Conservation (phyloP, 2,797 vertebrate genomes). For the Characodon lateralis region DNA sequence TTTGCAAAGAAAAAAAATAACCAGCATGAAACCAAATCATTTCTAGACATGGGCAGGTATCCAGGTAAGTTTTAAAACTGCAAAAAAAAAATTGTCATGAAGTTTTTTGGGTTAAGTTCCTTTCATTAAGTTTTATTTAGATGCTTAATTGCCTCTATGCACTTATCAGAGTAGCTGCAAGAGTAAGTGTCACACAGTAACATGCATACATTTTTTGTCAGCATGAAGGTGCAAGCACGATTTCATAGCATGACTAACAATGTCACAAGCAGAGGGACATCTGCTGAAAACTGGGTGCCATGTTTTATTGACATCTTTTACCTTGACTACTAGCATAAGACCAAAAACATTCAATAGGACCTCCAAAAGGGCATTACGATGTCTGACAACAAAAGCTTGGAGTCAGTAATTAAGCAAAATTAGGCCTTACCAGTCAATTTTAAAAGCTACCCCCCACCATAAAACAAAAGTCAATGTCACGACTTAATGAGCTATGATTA, state of each 20-base stretch:
- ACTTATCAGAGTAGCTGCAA: neutral
- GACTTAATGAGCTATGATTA: conserved; percentile 72
- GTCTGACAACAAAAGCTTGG: neutral
- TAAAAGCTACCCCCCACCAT: conserved; percentile 18
- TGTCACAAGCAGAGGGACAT: conserved; percentile 28
- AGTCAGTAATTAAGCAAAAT: neutral
- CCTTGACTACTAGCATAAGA: neutral
- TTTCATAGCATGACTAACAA: conserved; percentile 50
- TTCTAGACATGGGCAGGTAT: neutral
- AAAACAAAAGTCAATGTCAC: conserved; percentile 67
- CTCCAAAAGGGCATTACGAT: neutral
- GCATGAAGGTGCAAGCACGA: conserved; percentile 47
- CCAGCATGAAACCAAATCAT: neutral
- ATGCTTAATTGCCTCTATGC: neutral
- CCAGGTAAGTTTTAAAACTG: neutral
- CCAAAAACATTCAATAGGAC: neutral
- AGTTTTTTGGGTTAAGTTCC: neutral
- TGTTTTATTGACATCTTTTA: neutral
- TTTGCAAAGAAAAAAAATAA: conserved; percentile 27
- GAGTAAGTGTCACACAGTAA: neutral
- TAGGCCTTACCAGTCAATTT: neutral
- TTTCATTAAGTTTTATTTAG: neutral
- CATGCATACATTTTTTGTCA: conserved; percentile 37
- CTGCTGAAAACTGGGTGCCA: conserved; percentile 4
- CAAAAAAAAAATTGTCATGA: neutral